A percentile compares a stretch with the other conserved stretches of the same genome.
phyloP scores from a whole-genome alignment of 2,888 invertebrate genomes.

The Desoria tigrina region DNA sequence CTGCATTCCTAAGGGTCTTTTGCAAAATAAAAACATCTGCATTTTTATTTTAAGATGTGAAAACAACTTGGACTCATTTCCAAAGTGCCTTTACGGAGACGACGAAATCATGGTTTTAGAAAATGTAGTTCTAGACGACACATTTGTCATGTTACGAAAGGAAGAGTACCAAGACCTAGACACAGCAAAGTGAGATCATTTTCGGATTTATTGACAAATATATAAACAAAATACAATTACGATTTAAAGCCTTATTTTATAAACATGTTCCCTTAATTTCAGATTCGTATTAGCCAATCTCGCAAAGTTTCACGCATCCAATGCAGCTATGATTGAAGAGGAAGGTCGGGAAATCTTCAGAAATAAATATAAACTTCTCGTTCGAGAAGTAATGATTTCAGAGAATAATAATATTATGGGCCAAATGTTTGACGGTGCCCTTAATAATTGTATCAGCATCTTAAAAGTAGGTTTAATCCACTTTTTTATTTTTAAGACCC shows the following conservation, averaged over 20 bases:
- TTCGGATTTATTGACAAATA: no score
- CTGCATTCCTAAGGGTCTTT: background rate
- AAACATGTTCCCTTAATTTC: slow-evolving; percentile 6
- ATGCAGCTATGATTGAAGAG: slow-evolving; percentile 17
- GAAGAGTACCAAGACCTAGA: slow-evolving; percentile 26
- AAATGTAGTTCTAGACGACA: slow-evolving; percentile 26
- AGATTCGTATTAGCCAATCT: slow-evolving; percentile 24
- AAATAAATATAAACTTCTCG: slow-evolving; percentile 13
- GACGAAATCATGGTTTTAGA: slow-evolving; percentile 31
- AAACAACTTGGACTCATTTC: slow-evolving; percentile 26
- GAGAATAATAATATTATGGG: background rate
- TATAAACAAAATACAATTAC: background rate
- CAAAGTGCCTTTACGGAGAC: slow-evolving; percentile 36
- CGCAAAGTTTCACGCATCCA: slow-evolving; percentile 30
- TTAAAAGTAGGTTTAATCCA: background rate
- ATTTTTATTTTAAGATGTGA: slow-evolving; percentile 2
- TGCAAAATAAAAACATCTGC: background rate
- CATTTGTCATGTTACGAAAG: slow-evolving; percentile 24
- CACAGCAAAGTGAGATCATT: slow-evolving; percentile 17
- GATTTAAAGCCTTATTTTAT: background rate
- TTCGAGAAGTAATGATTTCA: background rate
- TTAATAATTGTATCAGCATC: background rate
- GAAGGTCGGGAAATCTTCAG: slow-evolving; percentile 23
- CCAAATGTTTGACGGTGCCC: background rate
- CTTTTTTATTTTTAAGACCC: no score